Percentiles rank a stretch among this genome's conserved stretches.
These are phyloP conservation scores for Latrodectus hesperus DNA, from an alignment of 2,888 invertebrate species.

Conservation along the genomic window DNA sequence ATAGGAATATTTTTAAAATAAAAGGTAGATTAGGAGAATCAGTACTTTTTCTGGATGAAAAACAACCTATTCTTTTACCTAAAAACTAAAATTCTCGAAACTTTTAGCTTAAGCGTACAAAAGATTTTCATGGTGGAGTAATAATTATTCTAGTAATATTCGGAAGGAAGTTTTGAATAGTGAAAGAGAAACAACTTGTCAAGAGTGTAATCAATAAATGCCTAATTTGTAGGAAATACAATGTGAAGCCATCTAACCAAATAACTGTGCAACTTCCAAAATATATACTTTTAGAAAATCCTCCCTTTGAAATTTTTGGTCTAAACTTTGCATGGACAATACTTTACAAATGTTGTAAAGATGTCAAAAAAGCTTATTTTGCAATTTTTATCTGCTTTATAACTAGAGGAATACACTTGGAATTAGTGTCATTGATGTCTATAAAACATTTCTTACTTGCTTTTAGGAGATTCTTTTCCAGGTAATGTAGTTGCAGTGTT, in stretches of 20 bases:
- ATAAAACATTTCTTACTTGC: no score
- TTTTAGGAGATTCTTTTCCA: no score
- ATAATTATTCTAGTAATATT: not conserved
- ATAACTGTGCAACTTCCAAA: not conserved
- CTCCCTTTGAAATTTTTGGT: not conserved
- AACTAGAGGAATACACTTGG: no score
- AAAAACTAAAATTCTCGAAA: not conserved
- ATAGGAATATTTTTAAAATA: no score
- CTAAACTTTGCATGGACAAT: conserved; percentile 1
- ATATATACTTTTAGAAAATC: not conserved
- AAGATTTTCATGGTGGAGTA: conserved; percentile 1
- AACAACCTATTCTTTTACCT: no score
- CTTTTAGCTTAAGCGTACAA: not conserved
- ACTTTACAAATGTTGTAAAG: not conserved
- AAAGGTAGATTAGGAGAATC: no score
- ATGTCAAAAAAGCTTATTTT: no score
- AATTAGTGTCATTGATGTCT: no score
- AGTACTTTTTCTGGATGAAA: no score
- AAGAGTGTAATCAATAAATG: not conserved
- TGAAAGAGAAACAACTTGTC: not conserved
- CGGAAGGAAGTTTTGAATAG: not conserved
- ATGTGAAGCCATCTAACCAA: not conserved
- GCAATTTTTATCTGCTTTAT: no score
- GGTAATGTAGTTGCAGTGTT: no score
- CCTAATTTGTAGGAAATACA: conserved; percentile 6